phyloP scores from a whole-genome alignment of 2,113 vertebrate species.

The Mesitornis unicolor region DNA sequence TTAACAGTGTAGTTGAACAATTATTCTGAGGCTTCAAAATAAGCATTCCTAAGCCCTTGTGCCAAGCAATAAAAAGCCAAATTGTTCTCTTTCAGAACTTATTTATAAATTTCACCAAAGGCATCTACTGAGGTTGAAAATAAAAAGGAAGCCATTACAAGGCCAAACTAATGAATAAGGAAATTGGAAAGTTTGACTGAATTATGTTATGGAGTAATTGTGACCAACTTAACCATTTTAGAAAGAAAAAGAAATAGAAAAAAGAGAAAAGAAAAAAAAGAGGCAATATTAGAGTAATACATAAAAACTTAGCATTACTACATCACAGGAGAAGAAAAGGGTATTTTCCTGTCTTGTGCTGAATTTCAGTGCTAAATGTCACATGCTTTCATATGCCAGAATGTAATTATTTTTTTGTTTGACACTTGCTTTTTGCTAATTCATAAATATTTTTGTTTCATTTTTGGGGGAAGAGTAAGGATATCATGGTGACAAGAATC shows the following conservation, averaged over 20 bases:
- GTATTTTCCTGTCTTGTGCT: neutral
- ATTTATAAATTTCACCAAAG: neutral
- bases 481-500: neutral
- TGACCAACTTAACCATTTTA: neutral
- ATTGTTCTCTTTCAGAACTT: neutral
- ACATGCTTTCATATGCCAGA: neutral
- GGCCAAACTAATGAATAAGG: neutral
- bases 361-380: neutral
- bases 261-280: neutral
- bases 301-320: neutral
- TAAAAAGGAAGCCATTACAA: neutral
- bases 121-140: neutral
- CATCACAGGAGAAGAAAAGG: neutral
- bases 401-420: neutral
- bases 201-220: neutral
- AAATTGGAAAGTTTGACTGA: neutral
- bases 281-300: neutral
- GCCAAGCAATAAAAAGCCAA: neutral
- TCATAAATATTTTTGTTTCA: neutral
- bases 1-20: neutral
- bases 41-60: neutral
- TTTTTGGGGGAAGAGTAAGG: neutral
- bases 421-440: neutral
- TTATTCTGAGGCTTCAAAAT: neutral
- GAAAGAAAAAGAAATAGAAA: too few species aligned